Evolutionary conservation across 2,797 vertebrate genomes (phyloP).

Genomic region (Psittacula derbiana): DNA sequence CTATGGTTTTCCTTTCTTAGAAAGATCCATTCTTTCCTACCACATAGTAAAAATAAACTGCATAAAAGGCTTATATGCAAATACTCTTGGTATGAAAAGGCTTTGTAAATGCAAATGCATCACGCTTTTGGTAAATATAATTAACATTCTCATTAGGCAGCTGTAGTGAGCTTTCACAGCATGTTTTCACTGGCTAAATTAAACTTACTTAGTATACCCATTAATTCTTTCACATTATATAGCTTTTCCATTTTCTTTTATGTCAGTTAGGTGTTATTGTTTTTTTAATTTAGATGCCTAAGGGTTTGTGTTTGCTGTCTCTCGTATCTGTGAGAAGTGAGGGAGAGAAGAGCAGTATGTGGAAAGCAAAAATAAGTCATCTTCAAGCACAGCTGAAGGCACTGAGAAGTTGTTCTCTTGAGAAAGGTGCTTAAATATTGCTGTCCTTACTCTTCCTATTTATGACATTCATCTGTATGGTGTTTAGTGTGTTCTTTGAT

Average conservation of each 20-base stretch:
- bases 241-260: not conserved
- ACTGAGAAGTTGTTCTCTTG: not conserved
- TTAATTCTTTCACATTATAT: not conserved
- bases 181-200: not conserved
- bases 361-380: not conserved
- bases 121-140: not conserved
- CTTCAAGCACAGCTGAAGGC: not conserved
- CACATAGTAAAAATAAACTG: not conserved
- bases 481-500: not conserved
- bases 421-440: not conserved
- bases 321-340: not conserved
- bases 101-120: not conserved
- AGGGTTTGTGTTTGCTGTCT: not conserved
- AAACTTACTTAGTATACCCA: not conserved
- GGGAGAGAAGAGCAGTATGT: not conserved
- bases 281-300: not conserved
- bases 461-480: accelerated
- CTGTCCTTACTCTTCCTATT: not conserved
- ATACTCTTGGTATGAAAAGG: not conserved
- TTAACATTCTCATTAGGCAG: not conserved
- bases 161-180: not conserved
- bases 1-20: not conserved
- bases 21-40: not conserved
- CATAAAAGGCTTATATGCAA: not conserved
- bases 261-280: not conserved